phyloP scores from a whole-genome alignment of 2,888 invertebrate species.

The Cremastinae sp. region DNA sequence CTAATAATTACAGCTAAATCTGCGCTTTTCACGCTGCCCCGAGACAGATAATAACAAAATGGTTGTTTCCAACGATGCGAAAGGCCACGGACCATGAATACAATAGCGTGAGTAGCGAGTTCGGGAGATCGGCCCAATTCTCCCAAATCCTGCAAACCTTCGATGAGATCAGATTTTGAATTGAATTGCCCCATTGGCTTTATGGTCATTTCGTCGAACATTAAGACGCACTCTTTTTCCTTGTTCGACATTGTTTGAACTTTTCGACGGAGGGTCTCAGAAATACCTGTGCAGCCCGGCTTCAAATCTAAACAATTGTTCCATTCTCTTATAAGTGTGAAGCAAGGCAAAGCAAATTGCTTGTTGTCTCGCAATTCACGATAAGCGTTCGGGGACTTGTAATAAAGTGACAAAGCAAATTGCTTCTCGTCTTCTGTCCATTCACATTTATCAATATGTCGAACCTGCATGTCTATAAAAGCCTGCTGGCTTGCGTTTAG shows the following conservation, averaged over 20 bases:
- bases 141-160: slow-evolving; percentile 66
- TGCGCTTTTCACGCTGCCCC: slow-evolving; percentile 48
- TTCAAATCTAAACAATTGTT: slow-evolving; percentile 62
- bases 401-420: slow-evolving; percentile 67
- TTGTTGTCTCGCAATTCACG: slow-evolving; percentile 41
- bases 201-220: slow-evolving; percentile 68
- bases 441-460: slow-evolving; percentile 55
- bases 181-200: slow-evolving; percentile 63
- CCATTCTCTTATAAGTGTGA: slow-evolving; percentile 65
- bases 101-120: slow-evolving; percentile 63
- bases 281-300: slow-evolving; percentile 62
- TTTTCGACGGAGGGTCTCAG: slow-evolving; percentile 62
- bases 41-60: slow-evolving; percentile 63
- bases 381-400: slow-evolving; percentile 67
- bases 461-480: slow-evolving; percentile 52
- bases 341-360: slow-evolving; percentile 65
- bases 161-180: slow-evolving; percentile 60
- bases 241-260: slow-evolving; percentile 62
- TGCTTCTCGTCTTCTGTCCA: slow-evolving; percentile 67
- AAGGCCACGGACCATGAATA: slow-evolving; percentile 66
- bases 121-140: slow-evolving; percentile 55
- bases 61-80: slow-evolving; percentile 66
- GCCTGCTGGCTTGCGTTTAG: slow-evolving; percentile 28
- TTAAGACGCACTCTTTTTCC: slow-evolving; percentile 64
- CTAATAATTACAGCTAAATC: too few relatives aligned